Conservation (phyloP, 2,888 invertebrate species). For the Encarsia formosa region DNA sequence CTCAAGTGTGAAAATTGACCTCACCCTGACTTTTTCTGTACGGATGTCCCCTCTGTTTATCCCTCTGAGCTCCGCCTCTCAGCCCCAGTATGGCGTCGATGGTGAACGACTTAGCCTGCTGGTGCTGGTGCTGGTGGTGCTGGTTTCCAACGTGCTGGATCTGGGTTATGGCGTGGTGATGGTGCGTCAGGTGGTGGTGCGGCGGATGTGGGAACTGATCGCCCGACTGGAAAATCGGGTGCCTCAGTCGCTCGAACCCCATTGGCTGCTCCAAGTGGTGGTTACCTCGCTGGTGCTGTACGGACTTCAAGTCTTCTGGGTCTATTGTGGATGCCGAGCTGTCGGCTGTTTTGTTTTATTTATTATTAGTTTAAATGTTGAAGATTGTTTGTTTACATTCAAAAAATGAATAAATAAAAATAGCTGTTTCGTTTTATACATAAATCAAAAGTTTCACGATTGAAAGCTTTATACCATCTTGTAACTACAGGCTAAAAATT, state of each 20-base stretch:
- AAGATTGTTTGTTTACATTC: too few relatives aligned
- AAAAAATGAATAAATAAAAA: too few relatives aligned
- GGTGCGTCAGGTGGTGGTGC: conserved; percentile 20
- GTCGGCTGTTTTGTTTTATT: too few relatives aligned
- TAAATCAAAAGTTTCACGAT: too few relatives aligned
- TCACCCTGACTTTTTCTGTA: conserved; percentile 42
- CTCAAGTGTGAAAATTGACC: too few relatives aligned
- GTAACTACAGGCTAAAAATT: too few relatives aligned
- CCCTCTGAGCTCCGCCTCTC: conserved; percentile 50
- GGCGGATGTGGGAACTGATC: conserved; percentile 30
- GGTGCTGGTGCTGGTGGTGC: conserved; percentile 39
- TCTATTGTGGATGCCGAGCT: neutral
- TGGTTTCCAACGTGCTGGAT: conserved; percentile 36
- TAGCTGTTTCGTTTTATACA: too few relatives aligned
- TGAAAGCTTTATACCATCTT: too few relatives aligned
- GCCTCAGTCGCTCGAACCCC: conserved; percentile 43
- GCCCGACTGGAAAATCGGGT: conserved; percentile 29
- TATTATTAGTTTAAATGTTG: too few relatives aligned
- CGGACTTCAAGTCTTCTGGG: too few relatives aligned
- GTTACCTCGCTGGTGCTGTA: conserved; percentile 14
- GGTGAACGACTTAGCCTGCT: conserved; percentile 71
- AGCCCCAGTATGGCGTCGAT: conserved; percentile 84
- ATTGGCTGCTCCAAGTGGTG: conserved; percentile 28
- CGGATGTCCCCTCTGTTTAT: conserved; percentile 42
- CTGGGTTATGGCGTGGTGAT: conserved; percentile 30